Evolutionary conservation across 2,113 vertebrate species (phyloP).

Genomic region (Saguinus midas): DNA sequence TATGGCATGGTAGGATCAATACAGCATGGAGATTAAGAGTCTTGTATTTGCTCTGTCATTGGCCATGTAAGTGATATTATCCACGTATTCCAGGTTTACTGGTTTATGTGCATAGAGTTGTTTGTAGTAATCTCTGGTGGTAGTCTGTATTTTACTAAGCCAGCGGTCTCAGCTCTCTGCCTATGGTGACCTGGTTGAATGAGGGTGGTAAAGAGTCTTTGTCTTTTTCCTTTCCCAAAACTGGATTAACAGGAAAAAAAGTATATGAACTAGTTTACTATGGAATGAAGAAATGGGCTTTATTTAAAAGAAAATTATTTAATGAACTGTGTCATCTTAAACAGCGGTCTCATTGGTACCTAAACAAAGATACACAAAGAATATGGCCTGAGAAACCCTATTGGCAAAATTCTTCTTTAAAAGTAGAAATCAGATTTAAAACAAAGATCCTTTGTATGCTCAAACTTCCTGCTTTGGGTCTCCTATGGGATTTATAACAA

Average conservation of each 20-base stretch:
- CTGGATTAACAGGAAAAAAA: neutral
- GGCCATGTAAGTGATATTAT: neutral
- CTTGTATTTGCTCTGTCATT: too few species aligned
- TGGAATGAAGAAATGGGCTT: neutral
- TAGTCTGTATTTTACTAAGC: neutral
- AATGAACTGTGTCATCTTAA: neutral
- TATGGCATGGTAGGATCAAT: fast-evolving
- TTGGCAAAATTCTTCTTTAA: neutral
- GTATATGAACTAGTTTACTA: neutral
- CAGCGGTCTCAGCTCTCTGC: neutral
- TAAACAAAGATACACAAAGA: neutral
- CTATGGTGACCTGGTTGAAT: neutral
- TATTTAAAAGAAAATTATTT: neutral
- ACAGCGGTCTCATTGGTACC: neutral
- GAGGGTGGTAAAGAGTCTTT: neutral
- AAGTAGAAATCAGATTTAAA: neutral
- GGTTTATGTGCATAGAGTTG: too few species aligned
- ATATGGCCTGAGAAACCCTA: neutral
- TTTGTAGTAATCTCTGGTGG: too few species aligned
- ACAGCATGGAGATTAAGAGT: neutral
- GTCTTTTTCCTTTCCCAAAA: neutral
- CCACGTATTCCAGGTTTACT: too few species aligned
- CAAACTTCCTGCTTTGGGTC: neutral
- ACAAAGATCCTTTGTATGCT: neutral
- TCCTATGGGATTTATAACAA: neutral